Base-by-base conservation (phyloP, 2,888 invertebrate species). In the Tenthredo amoena region DNA sequence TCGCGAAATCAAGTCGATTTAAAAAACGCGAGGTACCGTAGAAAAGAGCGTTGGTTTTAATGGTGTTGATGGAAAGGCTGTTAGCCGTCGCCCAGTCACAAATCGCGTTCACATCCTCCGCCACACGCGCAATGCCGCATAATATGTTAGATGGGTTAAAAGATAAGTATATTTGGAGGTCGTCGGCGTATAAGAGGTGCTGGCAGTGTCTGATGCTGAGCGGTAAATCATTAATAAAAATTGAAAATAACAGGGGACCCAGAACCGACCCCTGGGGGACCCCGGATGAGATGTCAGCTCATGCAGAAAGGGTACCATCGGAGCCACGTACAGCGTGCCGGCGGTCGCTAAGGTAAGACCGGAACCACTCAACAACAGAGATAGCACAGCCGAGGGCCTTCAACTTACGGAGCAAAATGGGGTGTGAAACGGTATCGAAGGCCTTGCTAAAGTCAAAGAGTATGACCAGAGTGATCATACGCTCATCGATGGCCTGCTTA, bases 11-110 rank as follows among this genome's bases (percentile, higher is more conserved):
- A 4, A 65, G 85, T 72, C 86, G 85, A 86, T 86, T 83, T 86
- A 82, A 77, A 86, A 87, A 87, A 86, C 87, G 87, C 87, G 87
- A 86, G 87, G 87, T 85, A 18, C 79, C 79, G 7, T 6, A 21
- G 21, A 79, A 10, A 2, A 79, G n/a, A 15, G 79, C 79, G 2
- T 79, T 79, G 15, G 82, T 82, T 37, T 82, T 82, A n/a, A 5
- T 10, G 7, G 34, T 6, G 40, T 82, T 82, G n/a, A 82, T 18
- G 4, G 26, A 12, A 4, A 82, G n/a, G 34, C 18, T 2, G 12
- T 82, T 82, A 6, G n/a, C 31, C 18, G n/a, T 18, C 7, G 82
- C 58, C 82, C 58, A 82, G 65, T 15, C 18, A 34, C 34, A 26
- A n/a, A 82, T 82, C 18, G 65, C 65, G 10, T 21, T n/a, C 3